Percentiles rank a stretch among this genome's conserved stretches.
Evolutionary conservation across 1,140 invertebrate genomes (phyloP).

Genomic region (Physella acuta): DNA sequence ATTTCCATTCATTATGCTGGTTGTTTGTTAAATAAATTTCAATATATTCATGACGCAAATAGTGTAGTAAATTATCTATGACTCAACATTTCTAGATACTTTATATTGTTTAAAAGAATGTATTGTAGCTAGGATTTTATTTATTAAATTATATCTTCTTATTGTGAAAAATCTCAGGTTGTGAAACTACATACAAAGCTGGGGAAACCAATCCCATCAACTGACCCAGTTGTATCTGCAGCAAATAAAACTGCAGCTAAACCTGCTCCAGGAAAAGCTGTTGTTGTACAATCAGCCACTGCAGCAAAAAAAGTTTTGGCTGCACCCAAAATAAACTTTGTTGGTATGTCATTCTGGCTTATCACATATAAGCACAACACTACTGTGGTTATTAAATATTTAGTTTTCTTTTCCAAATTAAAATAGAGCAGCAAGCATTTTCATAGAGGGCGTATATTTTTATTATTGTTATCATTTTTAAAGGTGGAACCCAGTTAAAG

Average conservation of each 20-base stretch:
- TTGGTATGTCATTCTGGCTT: constrained; percentile 68
- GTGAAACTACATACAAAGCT: constrained; percentile 94
- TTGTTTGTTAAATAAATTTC: background rate
- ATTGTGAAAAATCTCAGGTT: constrained; percentile 66
- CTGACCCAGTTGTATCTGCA: constrained; percentile 74
- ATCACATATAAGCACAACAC: too few species aligned
- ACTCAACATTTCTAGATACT: too few species aligned
- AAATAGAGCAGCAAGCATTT: too few species aligned
- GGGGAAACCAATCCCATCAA: constrained; percentile 94
- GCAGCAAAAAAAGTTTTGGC: constrained; percentile 66
- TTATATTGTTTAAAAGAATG: too few species aligned
- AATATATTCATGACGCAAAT: too few species aligned
- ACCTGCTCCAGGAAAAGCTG: constrained; percentile 42
- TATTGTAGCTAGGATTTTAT: too few species aligned
- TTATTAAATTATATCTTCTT: too few species aligned
- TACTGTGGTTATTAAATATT: too few species aligned
- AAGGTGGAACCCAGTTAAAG: constrained; percentile 57
- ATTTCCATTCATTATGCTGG: background rate
- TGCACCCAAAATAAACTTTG: constrained; percentile 87
- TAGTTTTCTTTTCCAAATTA: too few species aligned
- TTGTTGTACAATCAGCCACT: constrained; percentile 34
- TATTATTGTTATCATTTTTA: too few species aligned
- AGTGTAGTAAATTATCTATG: too few species aligned
- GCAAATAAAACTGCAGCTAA: constrained; percentile 32
- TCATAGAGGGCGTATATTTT: too few species aligned